These are phyloP conservation scores for Sparus aurata DNA, from an alignment of 2,797 vertebrate species.

Conservation along the genomic window DNA sequence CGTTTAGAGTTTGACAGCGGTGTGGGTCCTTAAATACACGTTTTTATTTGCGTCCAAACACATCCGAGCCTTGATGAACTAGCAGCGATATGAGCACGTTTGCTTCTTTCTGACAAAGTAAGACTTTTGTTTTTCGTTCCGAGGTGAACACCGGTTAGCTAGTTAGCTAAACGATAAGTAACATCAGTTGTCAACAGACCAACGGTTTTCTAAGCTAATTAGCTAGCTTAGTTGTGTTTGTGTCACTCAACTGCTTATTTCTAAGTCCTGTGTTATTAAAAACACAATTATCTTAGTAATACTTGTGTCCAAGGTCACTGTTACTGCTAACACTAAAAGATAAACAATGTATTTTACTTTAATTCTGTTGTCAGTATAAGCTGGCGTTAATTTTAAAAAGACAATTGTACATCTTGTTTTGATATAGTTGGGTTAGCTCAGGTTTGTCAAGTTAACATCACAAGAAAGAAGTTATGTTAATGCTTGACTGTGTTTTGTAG, in stretches of 20 bases:
- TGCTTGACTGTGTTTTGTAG: background rate
- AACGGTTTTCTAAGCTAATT: background rate
- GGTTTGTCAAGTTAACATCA: background rate
- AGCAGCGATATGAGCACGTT: background rate
- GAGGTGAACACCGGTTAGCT: conserved; percentile 14
- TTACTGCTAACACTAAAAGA: background rate
- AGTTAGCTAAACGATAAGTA: conserved; percentile 38
- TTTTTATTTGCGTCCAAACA: background rate
- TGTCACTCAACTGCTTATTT: background rate
- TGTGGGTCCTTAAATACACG: background rate
- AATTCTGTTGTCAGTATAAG: background rate
- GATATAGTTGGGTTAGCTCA: background rate
- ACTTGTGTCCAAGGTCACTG: background rate
- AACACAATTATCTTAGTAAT: background rate
- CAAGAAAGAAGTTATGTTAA: background rate
- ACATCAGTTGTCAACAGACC: conserved; percentile 47
- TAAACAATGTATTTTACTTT: background rate
- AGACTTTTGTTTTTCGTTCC: conserved; percentile 23
- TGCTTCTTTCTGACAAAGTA: conserved; percentile 46
- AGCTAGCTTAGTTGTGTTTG: background rate
- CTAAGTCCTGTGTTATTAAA: background rate
- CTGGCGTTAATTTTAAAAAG: background rate
- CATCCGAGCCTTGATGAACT: background rate
- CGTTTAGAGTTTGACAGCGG: background rate
- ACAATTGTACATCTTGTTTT: background rate